Percentiles rank a stretch among this genome's conserved stretches.
phyloP scores from a whole-genome alignment of 2,797 vertebrate genomes.

The Tenualosa ilisha region DNA sequence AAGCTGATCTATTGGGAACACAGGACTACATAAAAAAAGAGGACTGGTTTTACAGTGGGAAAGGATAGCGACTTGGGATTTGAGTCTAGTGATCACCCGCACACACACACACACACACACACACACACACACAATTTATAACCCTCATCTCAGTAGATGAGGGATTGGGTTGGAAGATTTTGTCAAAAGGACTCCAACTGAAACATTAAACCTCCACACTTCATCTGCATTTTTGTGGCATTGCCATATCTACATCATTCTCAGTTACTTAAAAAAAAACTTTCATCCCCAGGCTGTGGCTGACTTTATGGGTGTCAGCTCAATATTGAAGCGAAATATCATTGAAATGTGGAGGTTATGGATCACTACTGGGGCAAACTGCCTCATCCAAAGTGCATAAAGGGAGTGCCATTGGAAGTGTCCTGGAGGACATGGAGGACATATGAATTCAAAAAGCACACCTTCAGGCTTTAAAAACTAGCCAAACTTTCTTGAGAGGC shows the following conservation, averaged over 20 bases:
- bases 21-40: neutral
- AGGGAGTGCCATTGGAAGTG: neutral
- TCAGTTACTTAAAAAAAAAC: neutral
- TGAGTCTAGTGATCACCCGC: neutral
- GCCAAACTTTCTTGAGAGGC: neutral
- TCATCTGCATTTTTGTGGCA: neutral
- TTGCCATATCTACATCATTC: neutral
- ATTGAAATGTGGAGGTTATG: neutral
- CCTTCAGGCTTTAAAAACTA: neutral
- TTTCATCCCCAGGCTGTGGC: neutral
- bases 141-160: neutral
- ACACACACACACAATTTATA: conserved; percentile 4
- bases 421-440: neutral
- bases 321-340: neutral
- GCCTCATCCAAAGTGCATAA: neutral
- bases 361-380: neutral
- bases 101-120: conserved; percentile 2
- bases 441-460: neutral
- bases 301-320: neutral
- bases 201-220: neutral
- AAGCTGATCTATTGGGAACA: neutral
- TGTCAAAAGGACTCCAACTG: neutral
- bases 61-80: neutral
- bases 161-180: neutral
- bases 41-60: neutral